Evolutionary conservation across 1,140 invertebrate species (phyloP).

Genomic region (Drosophila equinoxialis): DNA sequence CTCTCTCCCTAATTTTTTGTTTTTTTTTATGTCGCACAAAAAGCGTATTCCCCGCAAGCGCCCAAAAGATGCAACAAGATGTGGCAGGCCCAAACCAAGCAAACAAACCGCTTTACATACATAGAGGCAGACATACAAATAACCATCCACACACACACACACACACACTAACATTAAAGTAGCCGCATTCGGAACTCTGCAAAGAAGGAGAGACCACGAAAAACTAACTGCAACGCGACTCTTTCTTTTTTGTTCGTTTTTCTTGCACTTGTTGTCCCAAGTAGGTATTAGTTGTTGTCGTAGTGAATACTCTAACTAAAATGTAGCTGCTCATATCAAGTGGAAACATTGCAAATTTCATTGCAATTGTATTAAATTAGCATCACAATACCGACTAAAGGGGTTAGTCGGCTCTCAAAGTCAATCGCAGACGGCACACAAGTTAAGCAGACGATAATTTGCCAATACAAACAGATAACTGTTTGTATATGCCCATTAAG

Average conservation of each 20-base stretch:
- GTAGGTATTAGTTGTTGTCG: constrained; percentile 13
- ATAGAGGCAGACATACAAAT: constrained; percentile 19
- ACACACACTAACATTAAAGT: constrained; percentile 52
- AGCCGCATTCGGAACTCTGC: constrained; percentile 45
- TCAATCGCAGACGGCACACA: too few relatives aligned
- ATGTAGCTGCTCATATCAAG: neutral
- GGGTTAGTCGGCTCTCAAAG: too few relatives aligned
- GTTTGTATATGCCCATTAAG: too few relatives aligned
- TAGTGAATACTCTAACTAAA: neutral
- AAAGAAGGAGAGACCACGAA: constrained; percentile 2
- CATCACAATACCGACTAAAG: too few relatives aligned
- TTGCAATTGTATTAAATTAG: too few relatives aligned
- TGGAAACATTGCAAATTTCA: too few relatives aligned
- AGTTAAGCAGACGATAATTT: too few relatives aligned
- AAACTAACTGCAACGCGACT: constrained; percentile 47
- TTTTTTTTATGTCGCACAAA: constrained; percentile 35
- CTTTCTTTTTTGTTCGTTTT: constrained; percentile 39
- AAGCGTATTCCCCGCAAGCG: constrained; percentile 59
- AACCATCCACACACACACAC: neutral
- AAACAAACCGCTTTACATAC: constrained; percentile 60
- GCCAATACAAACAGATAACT: too few relatives aligned
- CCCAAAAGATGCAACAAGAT: constrained; percentile 77
- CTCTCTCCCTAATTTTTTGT: neutral
- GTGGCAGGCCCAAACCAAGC: constrained; percentile 53
- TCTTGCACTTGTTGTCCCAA: constrained; percentile 21